Evolutionary conservation across 2,113 vertebrate species (phyloP).

Genomic region (Excalfactoria chinensis): DNA sequence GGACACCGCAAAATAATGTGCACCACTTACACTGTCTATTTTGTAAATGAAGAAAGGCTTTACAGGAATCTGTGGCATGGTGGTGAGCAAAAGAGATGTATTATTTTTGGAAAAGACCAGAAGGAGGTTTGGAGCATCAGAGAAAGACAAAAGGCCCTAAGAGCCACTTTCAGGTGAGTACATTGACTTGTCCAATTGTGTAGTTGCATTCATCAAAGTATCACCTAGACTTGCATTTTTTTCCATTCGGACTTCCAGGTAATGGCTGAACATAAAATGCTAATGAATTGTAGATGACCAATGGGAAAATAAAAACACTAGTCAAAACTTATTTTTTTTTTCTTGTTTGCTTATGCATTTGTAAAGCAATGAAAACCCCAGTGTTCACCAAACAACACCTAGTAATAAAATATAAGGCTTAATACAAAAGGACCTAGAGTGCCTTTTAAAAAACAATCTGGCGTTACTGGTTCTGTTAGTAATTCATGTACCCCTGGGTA

Average conservation of each 20-base stretch:
- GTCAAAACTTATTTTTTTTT: not conserved
- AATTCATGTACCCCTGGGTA: not conserved
- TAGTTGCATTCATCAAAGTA: not conserved
- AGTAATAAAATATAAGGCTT: not conserved
- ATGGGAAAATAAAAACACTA: not conserved
- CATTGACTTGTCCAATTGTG: not conserved
- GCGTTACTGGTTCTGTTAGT: not conserved
- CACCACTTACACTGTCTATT: not conserved
- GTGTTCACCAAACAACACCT: not conserved
- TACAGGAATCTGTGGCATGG: not conserved
- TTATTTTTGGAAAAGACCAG: not conserved
- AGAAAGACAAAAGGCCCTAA: not conserved
- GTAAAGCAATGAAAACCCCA: not conserved
- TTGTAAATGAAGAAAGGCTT: not conserved
- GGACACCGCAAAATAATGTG: not conserved
- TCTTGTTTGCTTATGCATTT: not conserved
- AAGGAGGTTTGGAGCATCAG: not conserved
- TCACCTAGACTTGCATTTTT: not conserved
- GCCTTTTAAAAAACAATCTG: not conserved
- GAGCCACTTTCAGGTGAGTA: not conserved
- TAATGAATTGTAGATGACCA: not conserved
- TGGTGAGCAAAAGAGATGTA: not conserved
- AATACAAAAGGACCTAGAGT: not conserved
- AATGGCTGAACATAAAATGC: not conserved
- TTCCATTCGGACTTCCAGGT: not conserved